These are phyloP conservation scores for Empidonax alnorum DNA, from an alignment of 2,113 vertebrate genomes.

Conservation along the genomic window DNA sequence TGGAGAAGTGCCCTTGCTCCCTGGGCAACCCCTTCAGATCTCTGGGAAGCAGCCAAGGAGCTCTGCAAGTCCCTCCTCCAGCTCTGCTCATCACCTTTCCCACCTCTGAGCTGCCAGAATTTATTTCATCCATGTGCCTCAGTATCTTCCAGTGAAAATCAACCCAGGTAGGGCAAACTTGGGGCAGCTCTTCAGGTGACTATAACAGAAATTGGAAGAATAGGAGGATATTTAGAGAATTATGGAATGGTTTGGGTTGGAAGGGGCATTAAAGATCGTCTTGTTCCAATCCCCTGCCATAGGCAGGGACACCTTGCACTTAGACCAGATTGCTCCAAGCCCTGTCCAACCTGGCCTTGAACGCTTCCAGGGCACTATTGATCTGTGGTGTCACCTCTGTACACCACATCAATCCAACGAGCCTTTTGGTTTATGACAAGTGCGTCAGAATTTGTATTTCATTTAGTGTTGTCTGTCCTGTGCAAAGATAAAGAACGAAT, in stretches of 20 bases:
- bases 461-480: neutral
- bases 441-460: neutral
- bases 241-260: neutral
- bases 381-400: neutral
- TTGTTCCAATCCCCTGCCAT: neutral
- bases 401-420: neutral
- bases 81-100: neutral
- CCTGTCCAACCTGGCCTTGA: neutral
- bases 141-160: neutral
- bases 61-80: neutral
- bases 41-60: neutral
- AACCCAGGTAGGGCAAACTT: neutral
- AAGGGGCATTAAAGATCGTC: neutral
- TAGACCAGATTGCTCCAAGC: neutral
- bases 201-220: neutral
- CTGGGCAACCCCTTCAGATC: neutral
- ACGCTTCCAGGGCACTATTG: neutral
- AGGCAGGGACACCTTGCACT: neutral
- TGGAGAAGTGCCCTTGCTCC: neutral
- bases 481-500: constrained; percentile 74
- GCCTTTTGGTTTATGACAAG: neutral
- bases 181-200: neutral
- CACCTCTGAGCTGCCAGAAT: neutral
- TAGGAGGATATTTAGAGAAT: neutral
- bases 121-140: accelerated